These are phyloP conservation scores for Cnemophilus loriae DNA, from an alignment of 2,113 vertebrate species.

Conservation along the genomic window DNA sequence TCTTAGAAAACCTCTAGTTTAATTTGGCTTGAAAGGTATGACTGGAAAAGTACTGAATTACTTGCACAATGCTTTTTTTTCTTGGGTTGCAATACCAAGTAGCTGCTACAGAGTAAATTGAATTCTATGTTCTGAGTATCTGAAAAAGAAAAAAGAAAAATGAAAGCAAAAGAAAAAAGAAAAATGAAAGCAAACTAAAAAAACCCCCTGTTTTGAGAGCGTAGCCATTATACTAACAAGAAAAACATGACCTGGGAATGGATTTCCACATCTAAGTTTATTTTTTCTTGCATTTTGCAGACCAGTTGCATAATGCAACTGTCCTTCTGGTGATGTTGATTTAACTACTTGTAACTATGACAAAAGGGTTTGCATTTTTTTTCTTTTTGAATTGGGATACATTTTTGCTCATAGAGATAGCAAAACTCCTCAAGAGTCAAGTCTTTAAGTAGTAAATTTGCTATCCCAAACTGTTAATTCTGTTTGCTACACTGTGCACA, in stretches of 20 bases:
- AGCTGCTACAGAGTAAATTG: neutral
- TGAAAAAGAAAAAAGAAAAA: neutral
- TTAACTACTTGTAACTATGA: neutral
- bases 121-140: neutral
- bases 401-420: neutral
- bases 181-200: neutral
- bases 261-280: neutral
- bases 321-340: neutral
- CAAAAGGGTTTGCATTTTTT: neutral
- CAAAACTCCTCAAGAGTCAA: neutral
- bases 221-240: neutral
- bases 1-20: neutral
- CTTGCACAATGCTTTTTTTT: fast-evolving
- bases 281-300: neutral
- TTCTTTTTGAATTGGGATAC: neutral
- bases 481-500: neutral
- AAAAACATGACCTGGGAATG: neutral
- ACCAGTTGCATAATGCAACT: neutral
- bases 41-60: neutral
- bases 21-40: neutral
- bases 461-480: neutral
- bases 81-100: neutral
- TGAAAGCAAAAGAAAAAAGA: neutral
- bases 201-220: neutral
- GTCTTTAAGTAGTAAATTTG: neutral